Percentiles rank a stretch among this genome's conserved stretches.
phyloP scores from a whole-genome alignment of 2,797 vertebrate genomes.

The Manis crassicaudata region DNA sequence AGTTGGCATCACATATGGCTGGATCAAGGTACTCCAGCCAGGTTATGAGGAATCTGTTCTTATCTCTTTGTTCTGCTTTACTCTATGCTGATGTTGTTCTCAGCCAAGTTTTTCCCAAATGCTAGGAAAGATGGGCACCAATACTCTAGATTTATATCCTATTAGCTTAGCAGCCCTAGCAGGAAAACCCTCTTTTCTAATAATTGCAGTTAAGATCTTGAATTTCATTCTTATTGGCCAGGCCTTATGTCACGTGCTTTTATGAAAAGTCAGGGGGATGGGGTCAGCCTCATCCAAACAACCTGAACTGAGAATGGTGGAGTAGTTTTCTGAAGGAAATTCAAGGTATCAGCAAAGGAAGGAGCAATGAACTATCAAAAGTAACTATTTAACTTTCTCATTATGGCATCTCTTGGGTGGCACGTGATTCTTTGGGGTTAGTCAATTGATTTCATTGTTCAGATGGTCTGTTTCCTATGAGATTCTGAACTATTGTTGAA shows the following conservation, averaged over 20 bases:
- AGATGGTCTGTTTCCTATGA: neutral
- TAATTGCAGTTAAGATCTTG: conserved; percentile 11
- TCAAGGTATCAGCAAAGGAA: neutral
- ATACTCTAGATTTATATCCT: neutral
- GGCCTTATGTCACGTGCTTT: neutral
- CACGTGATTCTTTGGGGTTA: neutral
- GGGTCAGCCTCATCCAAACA: neutral
- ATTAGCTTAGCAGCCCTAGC: neutral
- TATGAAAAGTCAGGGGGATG: neutral
- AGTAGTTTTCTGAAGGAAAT: conserved; percentile 39
- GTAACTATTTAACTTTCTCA: neutral
- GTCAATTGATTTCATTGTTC: neutral
- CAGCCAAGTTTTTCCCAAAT: neutral
- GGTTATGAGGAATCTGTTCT: neutral
- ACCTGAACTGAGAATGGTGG: neutral
- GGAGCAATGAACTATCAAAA: neutral
- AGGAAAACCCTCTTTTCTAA: neutral
- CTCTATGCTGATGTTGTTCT: neutral
- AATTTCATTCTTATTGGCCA: neutral
- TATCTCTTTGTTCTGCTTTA: neutral
- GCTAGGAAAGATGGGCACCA: neutral
- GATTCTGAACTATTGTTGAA: neutral
- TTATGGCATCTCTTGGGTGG: neutral
- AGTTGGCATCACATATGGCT: neutral
- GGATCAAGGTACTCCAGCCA: neutral